phyloP scores from a whole-genome alignment of 2,113 vertebrate species.

The Phodopus roborovskii region DNA sequence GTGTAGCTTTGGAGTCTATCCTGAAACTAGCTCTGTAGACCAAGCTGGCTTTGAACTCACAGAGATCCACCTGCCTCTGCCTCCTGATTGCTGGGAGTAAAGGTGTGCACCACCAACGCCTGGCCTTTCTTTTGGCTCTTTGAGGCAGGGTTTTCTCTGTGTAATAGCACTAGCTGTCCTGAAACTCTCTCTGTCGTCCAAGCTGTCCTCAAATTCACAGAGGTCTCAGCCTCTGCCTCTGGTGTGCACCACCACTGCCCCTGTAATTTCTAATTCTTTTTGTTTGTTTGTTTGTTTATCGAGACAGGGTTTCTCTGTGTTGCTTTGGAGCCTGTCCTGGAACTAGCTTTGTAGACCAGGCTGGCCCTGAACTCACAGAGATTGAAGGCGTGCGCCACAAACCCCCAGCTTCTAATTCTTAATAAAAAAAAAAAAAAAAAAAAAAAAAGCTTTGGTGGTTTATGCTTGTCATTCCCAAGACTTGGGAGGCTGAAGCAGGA shows the following conservation, averaged over 20 bases:
- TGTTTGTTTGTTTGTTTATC: no score
- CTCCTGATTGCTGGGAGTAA: background rate
- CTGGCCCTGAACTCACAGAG: background rate
- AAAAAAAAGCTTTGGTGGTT: background rate
- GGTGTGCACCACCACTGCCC: fast-evolving
- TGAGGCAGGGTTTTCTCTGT: background rate
- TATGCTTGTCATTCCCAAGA: background rate
- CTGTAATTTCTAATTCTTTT: background rate
- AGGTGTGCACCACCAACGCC: background rate
- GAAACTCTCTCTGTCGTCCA: background rate
- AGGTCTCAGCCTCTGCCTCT: background rate
- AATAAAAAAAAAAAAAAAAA: no score
- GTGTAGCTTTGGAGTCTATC: background rate
- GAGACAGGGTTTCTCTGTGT: background rate
- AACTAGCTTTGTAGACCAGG: background rate
- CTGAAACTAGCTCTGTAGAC: background rate
- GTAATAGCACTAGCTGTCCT: background rate
- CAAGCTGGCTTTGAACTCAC: background rate
- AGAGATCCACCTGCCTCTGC: background rate
- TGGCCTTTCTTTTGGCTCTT: no score
- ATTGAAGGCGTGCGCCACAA: background rate
- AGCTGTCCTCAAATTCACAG: background rate
- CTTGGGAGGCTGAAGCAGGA: background rate
- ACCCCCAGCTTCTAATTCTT: background rate
- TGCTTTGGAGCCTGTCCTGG: background rate